Conservation (phyloP, 2,888 invertebrate species). For the Microlaimidae sp. region DNA sequence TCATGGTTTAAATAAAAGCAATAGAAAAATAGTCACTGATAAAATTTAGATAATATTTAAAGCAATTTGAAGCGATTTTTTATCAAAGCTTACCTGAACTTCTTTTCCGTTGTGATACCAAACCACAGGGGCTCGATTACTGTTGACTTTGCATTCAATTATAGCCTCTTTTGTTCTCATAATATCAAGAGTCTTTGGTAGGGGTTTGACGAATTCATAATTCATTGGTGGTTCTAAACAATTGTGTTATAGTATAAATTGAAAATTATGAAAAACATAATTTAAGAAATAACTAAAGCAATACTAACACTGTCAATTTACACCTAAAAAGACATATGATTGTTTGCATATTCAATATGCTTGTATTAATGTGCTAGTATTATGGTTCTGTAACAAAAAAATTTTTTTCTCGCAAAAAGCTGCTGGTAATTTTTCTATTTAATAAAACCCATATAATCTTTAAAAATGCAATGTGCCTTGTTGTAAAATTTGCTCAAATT, state of each 20-base stretch:
- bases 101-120: conserved; percentile 73
- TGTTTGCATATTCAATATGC: too few relatives aligned
- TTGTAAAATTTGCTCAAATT: neutral
- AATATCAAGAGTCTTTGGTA: conserved; percentile 72
- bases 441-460: too few relatives aligned
- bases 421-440: too few relatives aligned
- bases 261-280: too few relatives aligned
- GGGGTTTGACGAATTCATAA: conserved; percentile 72
- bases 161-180: conserved; percentile 72
- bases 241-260: too few relatives aligned
- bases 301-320: too few relatives aligned
- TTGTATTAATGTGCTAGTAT: too few relatives aligned
- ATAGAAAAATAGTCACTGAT: conserved; percentile 4
- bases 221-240: conserved; percentile 80
- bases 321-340: too few relatives aligned
- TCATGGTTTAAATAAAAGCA: conserved; percentile 7
- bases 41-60: conserved; percentile 4
- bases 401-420: too few relatives aligned
- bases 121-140: conserved; percentile 74
- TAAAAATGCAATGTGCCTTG: neutral
- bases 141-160: conserved; percentile 82
- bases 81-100: conserved; percentile 42
- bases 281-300: too few relatives aligned
- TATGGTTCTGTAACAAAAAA: too few relatives aligned
- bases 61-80: too few relatives aligned